Evolutionary conservation across 2,797 vertebrate genomes (phyloP).

Genomic region (Psittacula derbiana): DNA sequence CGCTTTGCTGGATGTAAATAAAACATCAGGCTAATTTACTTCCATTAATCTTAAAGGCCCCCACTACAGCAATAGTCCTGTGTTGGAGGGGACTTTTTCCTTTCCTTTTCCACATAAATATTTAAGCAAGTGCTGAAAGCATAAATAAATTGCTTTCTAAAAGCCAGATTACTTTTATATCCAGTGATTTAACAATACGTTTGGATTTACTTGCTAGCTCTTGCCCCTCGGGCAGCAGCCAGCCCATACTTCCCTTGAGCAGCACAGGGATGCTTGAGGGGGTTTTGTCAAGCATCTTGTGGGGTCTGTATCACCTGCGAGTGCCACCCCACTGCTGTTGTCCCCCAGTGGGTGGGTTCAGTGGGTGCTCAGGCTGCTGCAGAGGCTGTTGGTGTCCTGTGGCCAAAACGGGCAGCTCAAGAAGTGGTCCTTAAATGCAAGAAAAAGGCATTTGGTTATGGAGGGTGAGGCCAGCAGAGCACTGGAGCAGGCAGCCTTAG

Average conservation of each 20-base stretch:
- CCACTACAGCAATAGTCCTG: background rate
- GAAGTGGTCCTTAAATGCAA: background rate
- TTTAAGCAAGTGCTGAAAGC: slow-evolving; percentile 33
- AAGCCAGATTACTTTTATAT: slow-evolving; percentile 38
- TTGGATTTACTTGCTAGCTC: background rate
- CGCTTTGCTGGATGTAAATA: slow-evolving; percentile 60
- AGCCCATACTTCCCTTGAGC: rapidly evolving
- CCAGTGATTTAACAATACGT: slow-evolving; percentile 5
- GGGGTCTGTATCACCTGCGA: background rate
- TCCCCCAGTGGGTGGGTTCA: background rate
- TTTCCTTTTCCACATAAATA: slow-evolving; percentile 5
- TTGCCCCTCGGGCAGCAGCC: background rate
- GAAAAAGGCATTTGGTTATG: background rate
- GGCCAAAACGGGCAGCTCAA: rapidly evolving
- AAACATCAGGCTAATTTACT: slow-evolving; percentile 60
- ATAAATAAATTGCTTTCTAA: slow-evolving; percentile 61
- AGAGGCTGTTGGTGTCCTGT: background rate
- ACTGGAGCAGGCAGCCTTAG: background rate
- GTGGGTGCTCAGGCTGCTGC: background rate
- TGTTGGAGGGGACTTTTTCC: background rate
- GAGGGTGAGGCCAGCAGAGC: background rate
- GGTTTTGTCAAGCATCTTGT: background rate
- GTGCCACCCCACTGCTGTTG: background rate
- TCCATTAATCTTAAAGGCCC: slow-evolving; percentile 48
- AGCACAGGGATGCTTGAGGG: rapidly evolving